A percentile compares a stretch with the other conserved stretches of the same genome.
Conservation (phyloP, 1,140 invertebrate species). For the Drosophila aff. region DNA sequence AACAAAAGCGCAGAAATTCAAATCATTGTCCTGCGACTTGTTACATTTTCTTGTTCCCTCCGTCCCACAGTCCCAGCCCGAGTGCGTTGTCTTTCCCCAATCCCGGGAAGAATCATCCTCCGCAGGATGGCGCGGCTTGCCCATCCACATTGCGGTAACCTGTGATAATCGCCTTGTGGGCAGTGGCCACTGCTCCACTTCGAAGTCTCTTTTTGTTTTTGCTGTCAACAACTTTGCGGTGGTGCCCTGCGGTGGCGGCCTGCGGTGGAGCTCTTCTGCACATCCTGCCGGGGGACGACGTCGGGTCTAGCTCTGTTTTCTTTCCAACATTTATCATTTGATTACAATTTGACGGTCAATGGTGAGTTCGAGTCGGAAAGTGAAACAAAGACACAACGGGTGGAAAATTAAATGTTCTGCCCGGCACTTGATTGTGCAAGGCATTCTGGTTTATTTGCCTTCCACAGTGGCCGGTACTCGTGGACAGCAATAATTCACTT, state of each 20-base stretch:
- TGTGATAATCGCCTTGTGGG: constrained; percentile 73
- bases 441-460: constrained; percentile 54
- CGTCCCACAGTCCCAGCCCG: neutral
- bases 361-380: constrained; percentile 42
- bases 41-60: constrained; percentile 21
- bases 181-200: constrained; percentile 45
- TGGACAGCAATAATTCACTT: constrained; percentile 54
- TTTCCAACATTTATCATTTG: constrained; percentile 72
- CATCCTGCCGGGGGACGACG: neutral
- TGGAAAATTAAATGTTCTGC: constrained; percentile 60
- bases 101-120: constrained; percentile 10
- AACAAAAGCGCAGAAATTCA: constrained; percentile 65
- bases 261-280: neutral
- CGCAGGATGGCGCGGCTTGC: constrained; percentile 29
- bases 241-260: constrained; percentile 5
- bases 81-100: neutral
- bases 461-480: constrained; percentile 4
- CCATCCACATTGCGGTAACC: constrained; percentile 51
- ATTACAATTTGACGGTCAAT: constrained; percentile 76
- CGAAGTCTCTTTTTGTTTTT: constrained; percentile 22
- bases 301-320: constrained; percentile 21
- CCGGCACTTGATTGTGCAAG: constrained; percentile 51
- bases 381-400: constrained; percentile 6
- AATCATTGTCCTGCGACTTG: constrained; percentile 65
- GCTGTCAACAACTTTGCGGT: constrained; percentile 42